These are phyloP conservation scores for Eristalinus sepulchralis DNA, from an alignment of 2,888 invertebrate species.

Conservation along the genomic window DNA sequence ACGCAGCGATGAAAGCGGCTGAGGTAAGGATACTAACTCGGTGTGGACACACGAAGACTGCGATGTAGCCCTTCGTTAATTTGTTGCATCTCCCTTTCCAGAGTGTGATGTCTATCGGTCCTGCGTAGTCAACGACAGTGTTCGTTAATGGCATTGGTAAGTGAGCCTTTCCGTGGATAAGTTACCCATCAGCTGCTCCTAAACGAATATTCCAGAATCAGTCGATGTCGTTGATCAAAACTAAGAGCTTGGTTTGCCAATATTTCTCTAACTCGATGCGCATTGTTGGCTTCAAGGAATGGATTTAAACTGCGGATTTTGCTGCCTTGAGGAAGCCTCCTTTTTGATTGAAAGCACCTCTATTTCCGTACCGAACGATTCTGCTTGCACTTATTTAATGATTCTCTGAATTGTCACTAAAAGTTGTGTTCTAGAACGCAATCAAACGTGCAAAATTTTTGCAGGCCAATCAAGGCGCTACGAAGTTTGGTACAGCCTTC, in stretches of 20 bases:
- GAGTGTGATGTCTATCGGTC: neutral
- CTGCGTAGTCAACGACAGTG: too few species aligned
- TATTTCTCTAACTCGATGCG: neutral
- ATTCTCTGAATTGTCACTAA: conserved; percentile 46
- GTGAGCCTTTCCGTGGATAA: too few species aligned
- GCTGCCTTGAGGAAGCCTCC: conserved; percentile 2
- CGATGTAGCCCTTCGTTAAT: conserved; percentile 29
- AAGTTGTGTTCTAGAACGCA: conserved; percentile 13
- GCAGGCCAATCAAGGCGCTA: neutral
- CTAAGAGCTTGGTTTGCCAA: neutral
- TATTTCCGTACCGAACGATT: too few species aligned
- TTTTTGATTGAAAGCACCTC: too few species aligned
- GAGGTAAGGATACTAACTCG: too few species aligned
- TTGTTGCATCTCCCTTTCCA: conserved; percentile 14
- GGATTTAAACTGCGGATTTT: neutral
- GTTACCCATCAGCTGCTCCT: neutral
- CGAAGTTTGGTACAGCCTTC: conserved; percentile 1
- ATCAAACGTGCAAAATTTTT: conserved; percentile 48
- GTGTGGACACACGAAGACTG: conserved; percentile 18
- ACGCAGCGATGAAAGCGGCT: too few species aligned
- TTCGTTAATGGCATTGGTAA: neutral
- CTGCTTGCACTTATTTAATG: too few species aligned
- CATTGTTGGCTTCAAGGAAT: conserved; percentile 8
- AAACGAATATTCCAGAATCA: conserved; percentile 19
- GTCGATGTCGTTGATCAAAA: conserved; percentile 12